A percentile compares a stretch with the other conserved stretches of the same genome.
phyloP scores from a whole-genome alignment of 2,113 vertebrate genomes.

The Corythornis madagascariensis region DNA sequence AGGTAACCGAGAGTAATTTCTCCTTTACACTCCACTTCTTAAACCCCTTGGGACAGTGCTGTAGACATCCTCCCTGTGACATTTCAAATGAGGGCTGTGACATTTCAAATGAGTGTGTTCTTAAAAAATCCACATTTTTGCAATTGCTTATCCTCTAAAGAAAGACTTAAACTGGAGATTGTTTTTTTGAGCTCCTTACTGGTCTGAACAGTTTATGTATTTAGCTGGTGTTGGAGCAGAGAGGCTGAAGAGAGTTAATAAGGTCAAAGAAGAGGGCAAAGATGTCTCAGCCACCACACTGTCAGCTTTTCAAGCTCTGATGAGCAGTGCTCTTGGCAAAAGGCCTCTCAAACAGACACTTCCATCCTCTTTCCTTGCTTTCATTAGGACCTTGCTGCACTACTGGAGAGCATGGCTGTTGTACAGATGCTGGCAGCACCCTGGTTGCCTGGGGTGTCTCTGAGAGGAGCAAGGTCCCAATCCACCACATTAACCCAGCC shows the following conservation, averaged over 20 bases:
- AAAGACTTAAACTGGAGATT: neutral
- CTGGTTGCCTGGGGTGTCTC: neutral
- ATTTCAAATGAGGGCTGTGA: neutral
- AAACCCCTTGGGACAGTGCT: neutral
- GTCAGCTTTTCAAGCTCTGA: neutral
- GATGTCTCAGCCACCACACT: neutral
- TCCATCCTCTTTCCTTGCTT: neutral
- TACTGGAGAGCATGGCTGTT: neutral
- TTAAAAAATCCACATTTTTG: neutral
- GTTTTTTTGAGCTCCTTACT: neutral
- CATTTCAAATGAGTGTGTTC: neutral
- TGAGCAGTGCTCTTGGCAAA: neutral
- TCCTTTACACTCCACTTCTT: neutral
- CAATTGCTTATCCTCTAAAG: neutral
- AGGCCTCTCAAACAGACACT: neutral
- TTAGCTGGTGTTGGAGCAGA: neutral
- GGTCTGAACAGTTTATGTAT: neutral
- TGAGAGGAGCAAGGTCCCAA: neutral
- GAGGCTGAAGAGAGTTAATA: neutral
- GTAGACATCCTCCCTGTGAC: neutral
- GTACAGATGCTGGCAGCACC: neutral
- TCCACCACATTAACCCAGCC: neutral
- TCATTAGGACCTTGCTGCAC: neutral
- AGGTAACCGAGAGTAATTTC: neutral
- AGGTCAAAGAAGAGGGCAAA: too few relatives aligned